Conservation (phyloP, 2,113 vertebrate genomes). For the Malurus melanocephalus region DNA sequence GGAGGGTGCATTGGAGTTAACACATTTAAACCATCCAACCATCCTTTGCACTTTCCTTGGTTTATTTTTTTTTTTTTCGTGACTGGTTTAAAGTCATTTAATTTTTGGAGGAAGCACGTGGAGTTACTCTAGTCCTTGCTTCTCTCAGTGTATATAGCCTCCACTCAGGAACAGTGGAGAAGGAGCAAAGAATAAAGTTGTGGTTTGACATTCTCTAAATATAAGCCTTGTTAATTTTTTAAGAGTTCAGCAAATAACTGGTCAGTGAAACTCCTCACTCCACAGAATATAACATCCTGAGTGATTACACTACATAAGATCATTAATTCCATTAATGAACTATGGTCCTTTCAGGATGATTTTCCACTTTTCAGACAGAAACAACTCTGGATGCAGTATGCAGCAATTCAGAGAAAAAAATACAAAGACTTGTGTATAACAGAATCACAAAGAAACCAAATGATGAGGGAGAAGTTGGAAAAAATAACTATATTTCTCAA, state of each 20-base stretch:
- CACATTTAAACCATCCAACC: neutral
- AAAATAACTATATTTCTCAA: slow-evolving; percentile 1
- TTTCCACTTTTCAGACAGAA: neutral
- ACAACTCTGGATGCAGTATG: neutral
- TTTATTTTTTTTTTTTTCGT: neutral
- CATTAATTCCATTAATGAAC: neutral
- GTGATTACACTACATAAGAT: neutral
- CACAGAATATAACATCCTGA: neutral
- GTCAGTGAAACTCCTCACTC: neutral
- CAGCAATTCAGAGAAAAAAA: neutral
- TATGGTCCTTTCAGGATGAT: neutral
- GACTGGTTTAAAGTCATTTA: neutral
- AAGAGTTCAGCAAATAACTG: neutral
- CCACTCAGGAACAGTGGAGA: neutral
- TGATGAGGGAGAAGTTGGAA: neutral
- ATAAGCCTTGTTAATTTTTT: neutral
- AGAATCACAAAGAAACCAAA: neutral
- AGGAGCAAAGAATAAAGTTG: neutral
- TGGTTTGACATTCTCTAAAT: neutral
- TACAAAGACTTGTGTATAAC: neutral
- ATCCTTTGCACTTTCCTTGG: neutral
- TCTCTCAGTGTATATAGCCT: neutral
- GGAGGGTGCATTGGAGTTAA: neutral
- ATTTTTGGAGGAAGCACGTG: neutral
- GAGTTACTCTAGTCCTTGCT: neutral